phyloP scores from a whole-genome alignment of 2,888 invertebrate species.

The Steromphala cineraria region DNA sequence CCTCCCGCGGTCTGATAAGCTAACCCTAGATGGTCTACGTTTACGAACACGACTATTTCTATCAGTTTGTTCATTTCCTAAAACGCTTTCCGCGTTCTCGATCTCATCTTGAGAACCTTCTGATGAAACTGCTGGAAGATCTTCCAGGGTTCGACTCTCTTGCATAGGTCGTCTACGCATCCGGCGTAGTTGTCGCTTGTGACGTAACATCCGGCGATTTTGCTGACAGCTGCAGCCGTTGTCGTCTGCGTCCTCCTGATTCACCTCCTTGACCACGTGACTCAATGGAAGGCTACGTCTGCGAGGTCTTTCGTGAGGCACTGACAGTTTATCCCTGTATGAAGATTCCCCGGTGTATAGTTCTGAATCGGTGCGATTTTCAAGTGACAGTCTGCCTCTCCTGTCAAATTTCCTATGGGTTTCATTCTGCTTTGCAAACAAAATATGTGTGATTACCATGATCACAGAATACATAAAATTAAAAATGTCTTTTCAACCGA shows the following conservation, averaged over 20 bases:
- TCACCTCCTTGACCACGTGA: not conserved
- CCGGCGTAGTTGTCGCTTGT: constrained; percentile 42
- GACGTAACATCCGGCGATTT: constrained; percentile 44
- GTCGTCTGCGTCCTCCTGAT: constrained; percentile 34
- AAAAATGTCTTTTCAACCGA: no score
- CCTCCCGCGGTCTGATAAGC: not conserved
- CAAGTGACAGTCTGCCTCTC: not conserved
- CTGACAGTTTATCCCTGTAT: not conserved
- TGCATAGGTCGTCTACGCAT: constrained; percentile 22
- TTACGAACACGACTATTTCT: not conserved
- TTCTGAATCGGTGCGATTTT: constrained; percentile 22
- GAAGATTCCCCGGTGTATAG: constrained; percentile 18
- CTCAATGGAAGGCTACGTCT: constrained; percentile 24
- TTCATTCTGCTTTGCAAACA: no score
- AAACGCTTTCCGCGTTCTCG: not conserved
- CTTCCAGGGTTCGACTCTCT: constrained; percentile 3
- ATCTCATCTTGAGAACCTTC: constrained; percentile 9
- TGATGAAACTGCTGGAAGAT: not conserved
- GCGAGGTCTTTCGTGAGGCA: not conserved
- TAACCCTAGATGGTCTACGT: not conserved
- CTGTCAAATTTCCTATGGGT: not conserved
- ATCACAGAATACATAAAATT: no score
- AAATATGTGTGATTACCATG: no score
- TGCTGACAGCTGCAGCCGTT: constrained; percentile 40
- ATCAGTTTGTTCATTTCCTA: not conserved